phyloP scores from a whole-genome alignment of 1,140 invertebrate genomes.

The Brachionus manjavacas region DNA sequence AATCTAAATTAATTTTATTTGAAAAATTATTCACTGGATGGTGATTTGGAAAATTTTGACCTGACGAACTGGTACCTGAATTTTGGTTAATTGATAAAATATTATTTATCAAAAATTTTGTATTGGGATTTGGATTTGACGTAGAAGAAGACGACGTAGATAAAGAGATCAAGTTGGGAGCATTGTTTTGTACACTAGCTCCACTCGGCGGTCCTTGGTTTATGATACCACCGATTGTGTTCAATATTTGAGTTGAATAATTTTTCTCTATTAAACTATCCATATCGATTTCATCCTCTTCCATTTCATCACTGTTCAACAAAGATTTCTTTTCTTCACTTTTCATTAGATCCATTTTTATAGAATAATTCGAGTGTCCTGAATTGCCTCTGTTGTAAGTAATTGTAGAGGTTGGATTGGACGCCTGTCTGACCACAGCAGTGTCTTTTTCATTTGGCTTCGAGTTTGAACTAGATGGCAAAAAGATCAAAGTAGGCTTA shows the following conservation, averaged over 20 bases:
- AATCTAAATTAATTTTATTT: background rate
- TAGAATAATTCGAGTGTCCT: background rate
- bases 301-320: slow-evolving; percentile 3
- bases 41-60: background rate
- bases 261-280: background rate
- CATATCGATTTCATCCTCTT: background rate
- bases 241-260: background rate
- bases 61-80: background rate
- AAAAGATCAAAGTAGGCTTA: background rate
- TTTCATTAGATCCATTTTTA: slow-evolving; percentile 25
- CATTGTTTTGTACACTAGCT: background rate
- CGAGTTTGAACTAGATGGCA: background rate
- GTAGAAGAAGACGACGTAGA: background rate
- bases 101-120: slow-evolving; percentile 25
- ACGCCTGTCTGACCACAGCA: background rate
- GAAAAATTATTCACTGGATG: slow-evolving; percentile 14
- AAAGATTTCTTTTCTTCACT: background rate
- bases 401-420: background rate
- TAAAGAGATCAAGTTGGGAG: background rate
- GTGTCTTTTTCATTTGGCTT: slow-evolving; percentile 4
- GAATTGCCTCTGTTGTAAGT: background rate
- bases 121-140: background rate
- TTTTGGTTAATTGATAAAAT: slow-evolving; percentile 8
- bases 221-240: slow-evolving; percentile 28
- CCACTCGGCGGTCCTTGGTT: background rate